Percentiles rank a stretch among this genome's conserved stretches.
These are phyloP conservation scores for Cassiopea xamachana DNA, from an alignment of 30 jellyfish, hydroid and myxozoan species.

Conservation along the genomic window DNA sequence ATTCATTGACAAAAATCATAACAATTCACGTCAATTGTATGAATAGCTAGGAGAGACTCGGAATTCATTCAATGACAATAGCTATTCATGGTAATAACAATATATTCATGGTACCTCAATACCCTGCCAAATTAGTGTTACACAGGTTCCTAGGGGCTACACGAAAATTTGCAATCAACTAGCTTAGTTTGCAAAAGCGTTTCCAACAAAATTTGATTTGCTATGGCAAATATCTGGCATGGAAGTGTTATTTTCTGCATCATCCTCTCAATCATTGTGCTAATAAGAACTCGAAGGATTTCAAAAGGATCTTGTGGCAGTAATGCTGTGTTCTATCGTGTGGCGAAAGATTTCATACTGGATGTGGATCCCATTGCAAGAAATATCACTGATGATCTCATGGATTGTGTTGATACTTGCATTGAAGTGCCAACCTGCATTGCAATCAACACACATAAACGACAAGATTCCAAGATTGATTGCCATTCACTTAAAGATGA, in stretches of 20 bases:
- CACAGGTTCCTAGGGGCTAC: no score
- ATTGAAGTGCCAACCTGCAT: conserved; percentile 26
- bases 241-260: not conserved
- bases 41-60: no score
- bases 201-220: no score
- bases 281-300: conserved; percentile 8
- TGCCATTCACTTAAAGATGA: conserved; percentile 45
- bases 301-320: conserved; percentile 43
- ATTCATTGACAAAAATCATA: no score
- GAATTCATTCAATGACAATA: no score
- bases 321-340: conserved; percentile 29
- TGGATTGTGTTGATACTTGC: conserved; percentile 33
- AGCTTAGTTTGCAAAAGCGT: no score
- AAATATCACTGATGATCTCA: not conserved
- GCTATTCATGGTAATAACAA: no score
- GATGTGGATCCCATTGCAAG: conserved; percentile 31
- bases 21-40: no score
- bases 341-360: conserved; percentile 21
- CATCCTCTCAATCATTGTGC: not conserved
- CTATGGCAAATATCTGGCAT: not conserved
- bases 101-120: no score
- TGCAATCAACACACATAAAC: conserved; percentile 22
- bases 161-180: no score
- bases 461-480: conserved; percentile 12
- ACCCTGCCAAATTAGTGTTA: no score